Conservation (phyloP, 2,888 invertebrate species). For the Biston betularia region DNA sequence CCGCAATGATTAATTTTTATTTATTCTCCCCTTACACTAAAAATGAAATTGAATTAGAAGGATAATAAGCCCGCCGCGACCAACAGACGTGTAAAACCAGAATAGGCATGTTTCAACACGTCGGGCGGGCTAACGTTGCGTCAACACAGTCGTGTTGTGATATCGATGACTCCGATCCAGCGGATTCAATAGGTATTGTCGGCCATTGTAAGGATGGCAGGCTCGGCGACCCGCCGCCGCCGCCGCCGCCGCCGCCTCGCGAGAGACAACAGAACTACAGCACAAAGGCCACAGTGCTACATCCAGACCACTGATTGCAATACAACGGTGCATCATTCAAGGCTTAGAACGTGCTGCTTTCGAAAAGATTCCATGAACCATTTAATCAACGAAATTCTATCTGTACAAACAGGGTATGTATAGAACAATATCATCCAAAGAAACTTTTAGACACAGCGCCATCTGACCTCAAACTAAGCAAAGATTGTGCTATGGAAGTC, state of each 20-base stretch:
- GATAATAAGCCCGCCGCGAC: not conserved
- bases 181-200: slow-evolving; percentile 29
- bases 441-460: too few relatives aligned
- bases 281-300: not conserved
- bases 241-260: slow-evolving; percentile 1
- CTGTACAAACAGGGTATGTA: not conserved
- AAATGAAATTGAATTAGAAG: not conserved
- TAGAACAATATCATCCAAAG: too few relatives aligned
- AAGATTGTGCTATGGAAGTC: too few relatives aligned
- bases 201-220: slow-evolving; percentile 14
- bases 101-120: slow-evolving; percentile 31
- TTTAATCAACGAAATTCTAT: not conserved
- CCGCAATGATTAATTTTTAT: not conserved
- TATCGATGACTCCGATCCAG: slow-evolving; percentile 23
- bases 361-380: not conserved
- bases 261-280: slow-evolving; percentile 7
- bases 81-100: slow-evolving; percentile 23
- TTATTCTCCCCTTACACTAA: not conserved
- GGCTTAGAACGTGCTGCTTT: not conserved
- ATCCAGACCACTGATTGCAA: not conserved
- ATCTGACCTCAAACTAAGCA: too few relatives aligned
- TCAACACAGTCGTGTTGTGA: slow-evolving; percentile 34
- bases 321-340: not conserved
- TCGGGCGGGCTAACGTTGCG: slow-evolving; percentile 38
- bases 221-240: not conserved